A percentile compares a stretch with the other conserved stretches of the same genome.
phyloP scores from a whole-genome alignment of 1,140 invertebrate species.

The Wasmannia auropunctata region DNA sequence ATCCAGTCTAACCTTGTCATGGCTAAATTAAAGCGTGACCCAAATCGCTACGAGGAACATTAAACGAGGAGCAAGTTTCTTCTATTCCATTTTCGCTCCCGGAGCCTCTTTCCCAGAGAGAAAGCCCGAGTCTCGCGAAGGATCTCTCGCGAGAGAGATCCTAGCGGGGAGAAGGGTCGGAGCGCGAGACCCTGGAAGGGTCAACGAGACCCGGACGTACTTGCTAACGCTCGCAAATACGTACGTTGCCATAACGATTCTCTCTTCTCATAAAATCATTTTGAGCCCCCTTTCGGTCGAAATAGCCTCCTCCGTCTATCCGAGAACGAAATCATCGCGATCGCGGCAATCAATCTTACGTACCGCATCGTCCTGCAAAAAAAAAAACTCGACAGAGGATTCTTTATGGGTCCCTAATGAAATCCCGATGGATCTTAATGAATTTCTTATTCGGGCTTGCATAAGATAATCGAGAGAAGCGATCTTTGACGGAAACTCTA shows the following conservation, averaged over 20 bases:
- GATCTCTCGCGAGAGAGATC: neutral
- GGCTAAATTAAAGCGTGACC: constrained; percentile 69
- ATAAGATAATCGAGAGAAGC: constrained; percentile 9
- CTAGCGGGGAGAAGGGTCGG: neutral
- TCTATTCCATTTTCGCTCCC: neutral
- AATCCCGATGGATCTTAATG: neutral
- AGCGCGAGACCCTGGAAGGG: neutral
- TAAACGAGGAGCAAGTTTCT: constrained; percentile 47
- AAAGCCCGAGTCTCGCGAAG: neutral
- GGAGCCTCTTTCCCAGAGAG: neutral
- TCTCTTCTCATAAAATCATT: neutral
- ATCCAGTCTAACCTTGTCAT: constrained; percentile 63
- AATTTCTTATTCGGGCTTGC: neutral
- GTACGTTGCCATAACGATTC: neutral
- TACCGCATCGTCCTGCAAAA: neutral
- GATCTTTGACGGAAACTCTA: constrained; percentile 9
- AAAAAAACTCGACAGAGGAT: constrained; percentile 18
- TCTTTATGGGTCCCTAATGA: constrained; percentile 9
- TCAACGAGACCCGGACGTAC: neutral
- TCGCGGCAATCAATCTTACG: constrained; percentile 6
- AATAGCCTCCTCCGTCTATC: neutral
- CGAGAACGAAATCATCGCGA: neutral
- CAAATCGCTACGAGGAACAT: constrained; percentile 53
- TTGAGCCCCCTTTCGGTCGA: neutral
- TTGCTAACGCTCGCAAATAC: neutral